These are phyloP conservation scores for Dasyurus viverrinus DNA, from an alignment of 2,113 vertebrate species.

Conservation along the genomic window DNA sequence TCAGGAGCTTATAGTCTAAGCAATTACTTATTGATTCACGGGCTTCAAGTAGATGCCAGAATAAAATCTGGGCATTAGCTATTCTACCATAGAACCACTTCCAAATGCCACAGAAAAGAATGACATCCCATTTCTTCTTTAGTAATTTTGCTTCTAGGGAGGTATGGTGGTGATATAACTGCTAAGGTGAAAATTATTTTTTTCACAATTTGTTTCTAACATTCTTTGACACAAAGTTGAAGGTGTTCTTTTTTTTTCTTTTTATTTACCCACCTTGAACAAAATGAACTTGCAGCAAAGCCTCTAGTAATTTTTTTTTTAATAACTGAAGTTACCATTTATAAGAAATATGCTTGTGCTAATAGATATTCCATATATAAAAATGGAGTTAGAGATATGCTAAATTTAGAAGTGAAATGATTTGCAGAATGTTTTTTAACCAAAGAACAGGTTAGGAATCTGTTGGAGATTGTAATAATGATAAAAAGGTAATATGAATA, in stretches of 20 bases:
- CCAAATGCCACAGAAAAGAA: neutral
- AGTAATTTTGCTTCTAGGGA: neutral
- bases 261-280: neutral
- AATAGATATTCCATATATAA: neutral
- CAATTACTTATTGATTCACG: neutral
- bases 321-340: neutral
- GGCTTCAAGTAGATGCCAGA: neutral
- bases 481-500: neutral
- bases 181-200: neutral
- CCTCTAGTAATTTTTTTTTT: neutral
- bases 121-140: neutral
- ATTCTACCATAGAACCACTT: neutral
- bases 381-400: neutral
- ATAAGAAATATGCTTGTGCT: neutral
- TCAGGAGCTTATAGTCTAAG: too few relatives aligned
- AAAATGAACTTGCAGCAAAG: slow-evolving; percentile 2
- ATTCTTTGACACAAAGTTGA: neutral
- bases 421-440: neutral
- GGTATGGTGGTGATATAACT: neutral
- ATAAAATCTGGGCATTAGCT: neutral
- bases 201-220: neutral
- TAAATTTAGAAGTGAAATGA: neutral
- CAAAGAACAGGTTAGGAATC: neutral
- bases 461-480: neutral
- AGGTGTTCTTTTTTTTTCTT: neutral